Percentiles rank a stretch among this genome's conserved stretches.
Evolutionary conservation across 1,140 invertebrate genomes (phyloP).

Genomic region (Paralvinella palmiformis): DNA sequence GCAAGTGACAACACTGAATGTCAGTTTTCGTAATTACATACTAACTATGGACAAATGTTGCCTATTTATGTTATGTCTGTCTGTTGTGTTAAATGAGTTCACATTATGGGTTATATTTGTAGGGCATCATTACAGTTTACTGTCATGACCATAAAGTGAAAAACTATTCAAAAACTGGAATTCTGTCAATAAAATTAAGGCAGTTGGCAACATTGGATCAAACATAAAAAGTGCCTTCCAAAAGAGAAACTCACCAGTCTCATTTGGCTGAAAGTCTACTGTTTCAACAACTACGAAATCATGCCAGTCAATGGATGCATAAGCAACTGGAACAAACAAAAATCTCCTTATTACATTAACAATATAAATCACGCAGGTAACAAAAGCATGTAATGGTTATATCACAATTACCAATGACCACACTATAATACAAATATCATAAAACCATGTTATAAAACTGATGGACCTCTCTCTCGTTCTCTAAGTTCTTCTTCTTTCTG

Average conservation of each 20-base stretch:
- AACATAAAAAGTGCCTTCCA: background rate
- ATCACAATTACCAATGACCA: no score
- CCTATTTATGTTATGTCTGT: no score
- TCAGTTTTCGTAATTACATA: no score
- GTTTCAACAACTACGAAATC: conserved; percentile 99
- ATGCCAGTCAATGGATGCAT: conserved; percentile 99
- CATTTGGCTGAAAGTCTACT: conserved; percentile 95
- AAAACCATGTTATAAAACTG: conserved; percentile 23
- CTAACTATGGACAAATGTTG: no score
- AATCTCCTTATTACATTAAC: background rate
- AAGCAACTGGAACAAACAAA: conserved; percentile 62
- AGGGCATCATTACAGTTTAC: no score
- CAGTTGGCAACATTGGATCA: background rate
- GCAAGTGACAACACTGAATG: no score
- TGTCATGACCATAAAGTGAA: background rate
- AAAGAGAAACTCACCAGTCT: conserved; percentile 66
- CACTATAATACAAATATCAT: background rate
- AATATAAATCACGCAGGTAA: no score
- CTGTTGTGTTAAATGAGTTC: no score
- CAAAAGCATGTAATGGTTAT: no score
- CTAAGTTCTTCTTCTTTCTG: conserved; percentile 89
- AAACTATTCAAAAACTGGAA: background rate
- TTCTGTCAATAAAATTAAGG: background rate
- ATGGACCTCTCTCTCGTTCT: conserved; percentile 77
- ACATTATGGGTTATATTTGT: no score